Percentiles rank a stretch among this genome's conserved stretches.
These are phyloP conservation scores for Dromius quadrimaculatus DNA, from an alignment of 2,888 invertebrate species.

Conservation along the genomic window DNA sequence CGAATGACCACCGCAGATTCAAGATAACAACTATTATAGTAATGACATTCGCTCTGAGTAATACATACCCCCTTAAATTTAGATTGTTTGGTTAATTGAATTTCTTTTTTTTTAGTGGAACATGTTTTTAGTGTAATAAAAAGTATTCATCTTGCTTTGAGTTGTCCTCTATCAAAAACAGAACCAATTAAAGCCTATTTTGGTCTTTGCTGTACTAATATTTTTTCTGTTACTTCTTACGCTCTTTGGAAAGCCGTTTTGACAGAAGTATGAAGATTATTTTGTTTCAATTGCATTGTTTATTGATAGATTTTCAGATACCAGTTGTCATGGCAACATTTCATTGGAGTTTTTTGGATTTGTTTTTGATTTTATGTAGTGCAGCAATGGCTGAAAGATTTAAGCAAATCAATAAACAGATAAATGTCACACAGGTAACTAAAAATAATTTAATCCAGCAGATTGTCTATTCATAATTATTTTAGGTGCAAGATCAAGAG, in stretches of 20 bases:
- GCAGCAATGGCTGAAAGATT: slow-evolving; percentile 75
- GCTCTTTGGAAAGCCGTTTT: slow-evolving; percentile 31
- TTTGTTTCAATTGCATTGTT: background rate
- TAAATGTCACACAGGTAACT: slow-evolving; percentile 1
- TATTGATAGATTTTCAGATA: slow-evolving; percentile 54
- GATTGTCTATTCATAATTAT: too few relatives aligned
- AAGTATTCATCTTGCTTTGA: background rate
- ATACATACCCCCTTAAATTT: background rate
- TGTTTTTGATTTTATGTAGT: slow-evolving; percentile 77
- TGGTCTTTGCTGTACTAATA: background rate
- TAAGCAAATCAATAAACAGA: slow-evolving; percentile 62
- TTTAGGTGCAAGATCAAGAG: slow-evolving; percentile 63
- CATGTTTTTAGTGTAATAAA: slow-evolving; percentile 1
- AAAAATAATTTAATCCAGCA: too few relatives aligned
- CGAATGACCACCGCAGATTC: slow-evolving; percentile 58
- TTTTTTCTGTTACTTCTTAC: slow-evolving; percentile 19
- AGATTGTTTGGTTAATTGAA: slow-evolving; percentile 18
- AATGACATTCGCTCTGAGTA: slow-evolving; percentile 61
- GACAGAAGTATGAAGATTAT: slow-evolving; percentile 2
- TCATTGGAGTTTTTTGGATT: slow-evolving; percentile 77
- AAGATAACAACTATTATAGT: slow-evolving; percentile 59
- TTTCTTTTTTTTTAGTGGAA: slow-evolving; percentile 7
- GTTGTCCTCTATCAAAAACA: slow-evolving; percentile 3
- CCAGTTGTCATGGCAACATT: slow-evolving; percentile 72
- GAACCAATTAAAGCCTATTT: slow-evolving; percentile 23